Percentiles rank a stretch among this genome's conserved stretches.
Conservation (phyloP, 2,113 vertebrate species). For the Picathartes gymnocephalus region DNA sequence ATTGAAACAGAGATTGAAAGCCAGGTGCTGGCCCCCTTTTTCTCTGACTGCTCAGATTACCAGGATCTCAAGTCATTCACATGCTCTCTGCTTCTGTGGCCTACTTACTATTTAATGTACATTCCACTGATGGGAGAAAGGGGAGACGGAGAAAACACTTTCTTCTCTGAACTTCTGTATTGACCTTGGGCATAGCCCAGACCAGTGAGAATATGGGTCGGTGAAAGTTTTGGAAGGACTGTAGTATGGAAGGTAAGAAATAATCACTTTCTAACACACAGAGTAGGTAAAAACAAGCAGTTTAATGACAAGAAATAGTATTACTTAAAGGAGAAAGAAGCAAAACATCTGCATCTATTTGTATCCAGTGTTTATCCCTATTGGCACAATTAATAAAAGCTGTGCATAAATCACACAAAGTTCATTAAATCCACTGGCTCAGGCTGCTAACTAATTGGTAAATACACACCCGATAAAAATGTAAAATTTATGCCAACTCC, state of each 20-base stretch:
- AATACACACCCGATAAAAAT: slow-evolving; percentile 65
- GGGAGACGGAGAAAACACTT: slow-evolving; percentile 4
- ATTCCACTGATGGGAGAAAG: slow-evolving; percentile 4
- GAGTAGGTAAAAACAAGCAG: background rate
- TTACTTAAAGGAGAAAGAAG: slow-evolving; percentile 50
- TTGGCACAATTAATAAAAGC: slow-evolving; percentile 71
- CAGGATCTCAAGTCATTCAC: slow-evolving; percentile 23
- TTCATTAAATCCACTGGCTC: slow-evolving; percentile 72
- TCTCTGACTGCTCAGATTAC: slow-evolving; percentile 46
- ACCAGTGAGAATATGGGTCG: background rate
- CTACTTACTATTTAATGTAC: slow-evolving; percentile 45
- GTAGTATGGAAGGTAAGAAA: background rate
- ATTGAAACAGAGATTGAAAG: slow-evolving; percentile 43
- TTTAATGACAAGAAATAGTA: background rate
- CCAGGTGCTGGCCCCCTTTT: slow-evolving; percentile 51
- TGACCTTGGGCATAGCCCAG: background rate
- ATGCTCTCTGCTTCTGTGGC: slow-evolving; percentile 22
- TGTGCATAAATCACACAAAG: slow-evolving; percentile 71
- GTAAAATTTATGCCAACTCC: slow-evolving; percentile 43
- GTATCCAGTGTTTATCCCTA: slow-evolving; percentile 66
- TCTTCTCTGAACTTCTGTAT: background rate
- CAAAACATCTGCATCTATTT: slow-evolving; percentile 67
- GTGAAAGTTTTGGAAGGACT: background rate
- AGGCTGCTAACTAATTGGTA: slow-evolving; percentile 70
- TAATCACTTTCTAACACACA: background rate